Evolutionary conservation across 2,888 invertebrate genomes (phyloP).

Genomic region (Thera britannica): DNA sequence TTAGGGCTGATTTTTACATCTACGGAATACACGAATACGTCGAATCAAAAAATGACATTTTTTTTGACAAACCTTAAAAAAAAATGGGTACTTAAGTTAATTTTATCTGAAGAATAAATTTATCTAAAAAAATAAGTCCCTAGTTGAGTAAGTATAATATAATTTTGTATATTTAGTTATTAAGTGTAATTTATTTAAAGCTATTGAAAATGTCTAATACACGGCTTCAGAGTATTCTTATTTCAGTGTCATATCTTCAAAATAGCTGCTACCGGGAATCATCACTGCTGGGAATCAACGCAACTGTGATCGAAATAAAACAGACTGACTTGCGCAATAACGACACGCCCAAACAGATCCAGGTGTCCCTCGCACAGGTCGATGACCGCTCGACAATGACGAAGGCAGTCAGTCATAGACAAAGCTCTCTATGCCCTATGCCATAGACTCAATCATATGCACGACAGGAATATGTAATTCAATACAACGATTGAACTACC

Average conservation of each 20-base stretch:
- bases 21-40: too few relatives aligned
- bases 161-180: too few relatives aligned
- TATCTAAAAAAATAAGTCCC: too few relatives aligned
- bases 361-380: conserved; percentile 67
- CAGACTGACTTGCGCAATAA: conserved; percentile 52
- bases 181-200: not conserved
- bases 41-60: too few relatives aligned
- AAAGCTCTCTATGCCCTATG: conserved; percentile 44
- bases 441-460: conserved; percentile 7
- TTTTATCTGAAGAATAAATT: too few relatives aligned
- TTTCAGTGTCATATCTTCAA: conserved; percentile 1
- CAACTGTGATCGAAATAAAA: conserved; percentile 36
- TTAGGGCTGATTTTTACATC: not conserved
- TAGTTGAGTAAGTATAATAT: too few relatives aligned
- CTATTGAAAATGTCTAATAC: not conserved
- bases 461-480: conserved; percentile 15
- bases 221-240: not conserved
- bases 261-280: conserved; percentile 19
- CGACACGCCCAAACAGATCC: conserved; percentile 56
- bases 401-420: conserved; percentile 54
- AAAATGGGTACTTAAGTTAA: too few relatives aligned
- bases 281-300: conserved; percentile 1
- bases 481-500: not conserved
- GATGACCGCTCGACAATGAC: conserved; percentile 66
- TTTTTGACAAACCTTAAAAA: too few relatives aligned